Percentiles rank a stretch among this genome's conserved stretches.
phyloP scores from a whole-genome alignment of 2,888 invertebrate genomes.

The Lithosia quadra region DNA sequence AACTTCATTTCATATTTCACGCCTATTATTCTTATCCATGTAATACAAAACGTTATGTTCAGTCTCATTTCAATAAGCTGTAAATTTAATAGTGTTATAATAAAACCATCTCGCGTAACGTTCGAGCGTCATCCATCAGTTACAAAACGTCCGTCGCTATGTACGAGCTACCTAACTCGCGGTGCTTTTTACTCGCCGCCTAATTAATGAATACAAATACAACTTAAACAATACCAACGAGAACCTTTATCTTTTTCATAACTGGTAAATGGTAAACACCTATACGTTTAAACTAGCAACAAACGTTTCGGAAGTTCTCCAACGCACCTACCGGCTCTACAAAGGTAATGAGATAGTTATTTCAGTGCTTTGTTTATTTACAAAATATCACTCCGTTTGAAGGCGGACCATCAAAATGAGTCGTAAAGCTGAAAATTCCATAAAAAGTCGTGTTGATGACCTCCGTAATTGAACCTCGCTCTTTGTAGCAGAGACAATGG shows the following conservation, averaged over 20 bases:
- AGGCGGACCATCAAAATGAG: conserved; percentile 86
- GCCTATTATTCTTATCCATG: conserved; percentile 24
- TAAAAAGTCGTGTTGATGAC: conserved; percentile 87
- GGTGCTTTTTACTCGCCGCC: conserved; percentile 28
- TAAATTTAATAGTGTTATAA: conserved; percentile 17
- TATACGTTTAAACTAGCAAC: conserved; percentile 65
- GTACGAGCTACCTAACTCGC: conserved; percentile 16
- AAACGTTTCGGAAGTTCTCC: conserved; percentile 69
- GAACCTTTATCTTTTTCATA: conserved; percentile 49
- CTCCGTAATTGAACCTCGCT: conserved; percentile 82
- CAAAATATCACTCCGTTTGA: conserved; percentile 87
- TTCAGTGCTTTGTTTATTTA: conserved; percentile 86
- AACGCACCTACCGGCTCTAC: conserved; percentile 80
- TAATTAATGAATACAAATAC: conserved; percentile 46
- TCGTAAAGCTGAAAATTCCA: conserved; percentile 85
- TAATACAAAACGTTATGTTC: conserved; percentile 17
- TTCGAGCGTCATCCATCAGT: conserved; percentile 15
- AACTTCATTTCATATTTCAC: conserved; percentile 8
- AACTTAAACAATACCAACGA: conserved; percentile 44
- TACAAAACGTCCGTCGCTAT: conserved; percentile 10
- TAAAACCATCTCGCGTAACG: conserved; percentile 16
- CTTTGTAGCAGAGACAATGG: conserved; percentile 85
- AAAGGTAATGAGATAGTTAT: conserved; percentile 86
- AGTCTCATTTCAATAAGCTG: conserved; percentile 19
- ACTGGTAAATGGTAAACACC: conserved; percentile 55